Percentiles rank a stretch among this genome's conserved stretches.
Evolutionary conservation across 2,113 vertebrate species (phyloP).

Genomic region (Psophia crepitans): DNA sequence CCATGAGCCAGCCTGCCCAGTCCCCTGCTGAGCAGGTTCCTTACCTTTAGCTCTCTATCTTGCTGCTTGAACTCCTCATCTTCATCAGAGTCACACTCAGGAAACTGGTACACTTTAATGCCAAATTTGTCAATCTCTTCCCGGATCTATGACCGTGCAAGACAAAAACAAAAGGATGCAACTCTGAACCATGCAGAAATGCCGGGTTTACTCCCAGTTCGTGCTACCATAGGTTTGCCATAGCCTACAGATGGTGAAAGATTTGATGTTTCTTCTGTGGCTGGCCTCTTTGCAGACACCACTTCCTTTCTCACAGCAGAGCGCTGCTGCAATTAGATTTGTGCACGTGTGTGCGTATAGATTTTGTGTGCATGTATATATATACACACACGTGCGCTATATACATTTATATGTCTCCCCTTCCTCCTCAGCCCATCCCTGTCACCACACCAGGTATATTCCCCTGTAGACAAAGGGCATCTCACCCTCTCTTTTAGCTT

Average conservation of each 20-base stretch:
- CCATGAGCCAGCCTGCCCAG: background rate
- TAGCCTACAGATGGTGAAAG: background rate
- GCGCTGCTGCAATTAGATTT: background rate
- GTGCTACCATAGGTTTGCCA: background rate
- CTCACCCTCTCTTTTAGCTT: constrained; percentile 96
- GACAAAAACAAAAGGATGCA: background rate
- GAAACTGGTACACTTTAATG: constrained; percentile 96
- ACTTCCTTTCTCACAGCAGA: background rate
- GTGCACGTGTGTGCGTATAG: background rate
- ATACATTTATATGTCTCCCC: background rate
- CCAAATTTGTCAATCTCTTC: constrained; percentile 95
- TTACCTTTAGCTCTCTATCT: constrained; percentile 92
- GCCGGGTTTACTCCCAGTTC: background rate
- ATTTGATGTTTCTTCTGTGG: background rate
- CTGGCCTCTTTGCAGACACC: background rate
- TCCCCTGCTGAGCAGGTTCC: background rate
- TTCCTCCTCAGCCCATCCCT: background rate
- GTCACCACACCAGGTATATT: background rate
- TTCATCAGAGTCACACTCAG: constrained; percentile 94
- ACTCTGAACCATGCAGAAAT: background rate
- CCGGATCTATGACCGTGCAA: constrained; percentile 78
- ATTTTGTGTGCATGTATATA: no score
- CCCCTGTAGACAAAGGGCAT: background rate
- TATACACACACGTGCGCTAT: accelerated
- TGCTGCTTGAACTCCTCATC: constrained; percentile 96